Evolutionary conservation across 2,113 vertebrate genomes (phyloP), one percentile per base, ranked within the genome.

Genomic region (Podarcis cretensis): DNA sequence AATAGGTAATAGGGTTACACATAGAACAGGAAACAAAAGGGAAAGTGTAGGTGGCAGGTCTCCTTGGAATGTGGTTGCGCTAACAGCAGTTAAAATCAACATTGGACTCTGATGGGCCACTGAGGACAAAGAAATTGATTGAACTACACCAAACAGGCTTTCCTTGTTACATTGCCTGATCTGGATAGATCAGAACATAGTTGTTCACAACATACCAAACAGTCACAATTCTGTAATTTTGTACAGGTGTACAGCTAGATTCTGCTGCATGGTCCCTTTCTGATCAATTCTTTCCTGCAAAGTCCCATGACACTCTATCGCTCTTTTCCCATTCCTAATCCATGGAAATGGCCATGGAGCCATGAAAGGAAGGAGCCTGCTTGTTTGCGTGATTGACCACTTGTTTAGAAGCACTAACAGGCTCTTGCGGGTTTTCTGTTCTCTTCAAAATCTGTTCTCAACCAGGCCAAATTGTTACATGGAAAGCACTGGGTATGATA

Each of bases 11-110:
- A 74, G 68, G 54, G n/a, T 81, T 87, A 74, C 18, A 40, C 81
- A 71, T 87, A 48, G n/a, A 74, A 81, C 57, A 88, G 25, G 73
- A 63, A 66, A 65, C 35, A 81, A 82, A 65, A n/a, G 57, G 54
- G 37, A 87, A 85, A 40, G 48, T 59, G 30, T 40, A 37, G 54
- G 35, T 63, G 25, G 79, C 68, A 43, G n/a, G 43, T 35, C 83
- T 85, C 5, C 23, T 30, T 57, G 54, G 4, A 85, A 30, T 16
- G 35, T 54, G 27, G 54, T 30, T 76, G 32, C 27, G 7, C 73
- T 83, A 88, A 85, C 14, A 14, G 30, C n/a, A 75, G 48, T 27
- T 75, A 81, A 88, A 88, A 71, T 65, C 12, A 76, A 75, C 35
- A 8, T 27, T 88, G 80, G 14, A 37, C 21, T 88, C 59, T 88